These are phyloP conservation scores for Prunella strophiata DNA, from an alignment of 2,797 vertebrate genomes.

Conservation along the genomic window DNA sequence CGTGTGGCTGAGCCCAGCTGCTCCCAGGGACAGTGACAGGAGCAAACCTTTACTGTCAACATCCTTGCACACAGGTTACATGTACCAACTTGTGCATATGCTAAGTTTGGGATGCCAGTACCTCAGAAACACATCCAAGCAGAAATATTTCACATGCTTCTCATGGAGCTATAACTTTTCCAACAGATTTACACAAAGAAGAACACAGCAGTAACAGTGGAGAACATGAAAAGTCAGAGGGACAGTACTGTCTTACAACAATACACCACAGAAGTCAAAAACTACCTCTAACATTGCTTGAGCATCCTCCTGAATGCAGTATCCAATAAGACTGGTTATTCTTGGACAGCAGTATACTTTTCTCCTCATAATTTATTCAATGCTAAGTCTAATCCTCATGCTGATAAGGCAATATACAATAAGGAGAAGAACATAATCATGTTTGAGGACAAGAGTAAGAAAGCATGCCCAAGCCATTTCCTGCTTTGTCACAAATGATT, in stretches of 20 bases:
- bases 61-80: neutral
- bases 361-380: slow-evolving; percentile 43
- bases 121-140: neutral
- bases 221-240: neutral
- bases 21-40: neutral
- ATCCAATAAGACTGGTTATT: neutral
- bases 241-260: neutral
- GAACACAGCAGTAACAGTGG: neutral
- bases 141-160: neutral
- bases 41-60: neutral
- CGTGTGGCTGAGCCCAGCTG: neutral
- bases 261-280: neutral
- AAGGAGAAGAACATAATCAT: slow-evolving; percentile 34
- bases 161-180: neutral
- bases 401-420: neutral
- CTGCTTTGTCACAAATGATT: slow-evolving; percentile 54
- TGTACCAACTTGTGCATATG: neutral
- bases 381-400: slow-evolving; percentile 34
- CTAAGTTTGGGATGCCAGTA: neutral
- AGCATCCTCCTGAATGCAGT: neutral
- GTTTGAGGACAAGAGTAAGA: slow-evolving; percentile 16
- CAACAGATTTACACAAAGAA: neutral
- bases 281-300: neutral
- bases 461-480: slow-evolving; percentile 48
- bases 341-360: slow-evolving; percentile 16